Evolutionary conservation across 2,888 invertebrate genomes (phyloP).

Genomic region (Cheilosia urbana): DNA sequence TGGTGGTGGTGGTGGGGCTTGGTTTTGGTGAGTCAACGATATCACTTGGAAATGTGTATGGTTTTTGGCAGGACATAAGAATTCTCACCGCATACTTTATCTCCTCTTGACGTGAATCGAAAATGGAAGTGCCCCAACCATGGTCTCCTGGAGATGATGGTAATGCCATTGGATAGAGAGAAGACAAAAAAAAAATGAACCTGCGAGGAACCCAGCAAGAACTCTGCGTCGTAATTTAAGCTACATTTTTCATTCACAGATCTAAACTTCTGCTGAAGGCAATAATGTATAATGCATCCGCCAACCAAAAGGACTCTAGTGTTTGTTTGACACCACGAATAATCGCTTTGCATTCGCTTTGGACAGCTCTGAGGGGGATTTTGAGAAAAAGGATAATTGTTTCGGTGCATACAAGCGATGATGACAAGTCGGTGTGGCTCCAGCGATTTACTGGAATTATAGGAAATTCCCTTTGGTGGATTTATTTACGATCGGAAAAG

Average conservation of each 20-base stretch:
- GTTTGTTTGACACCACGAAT: constrained; percentile 67
- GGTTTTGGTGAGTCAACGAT: constrained; percentile 52
- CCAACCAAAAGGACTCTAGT: constrained; percentile 22
- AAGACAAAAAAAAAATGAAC: neutral
- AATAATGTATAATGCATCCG: constrained; percentile 72
- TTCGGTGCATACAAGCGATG: constrained; percentile 12
- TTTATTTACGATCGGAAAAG: neutral
- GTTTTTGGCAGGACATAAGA: constrained; percentile 73
- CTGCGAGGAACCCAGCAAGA: neutral
- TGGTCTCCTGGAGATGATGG: constrained; percentile 53
- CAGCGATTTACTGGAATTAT: neutral
- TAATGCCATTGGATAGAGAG: constrained; percentile 36
- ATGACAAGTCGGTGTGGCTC: neutral
- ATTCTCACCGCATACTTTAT: constrained; percentile 72
- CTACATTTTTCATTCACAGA: constrained; percentile 74
- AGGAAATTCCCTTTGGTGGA: neutral
- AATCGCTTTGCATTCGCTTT: constrained; percentile 60
- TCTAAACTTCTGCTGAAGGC: constrained; percentile 67
- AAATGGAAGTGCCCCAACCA: constrained; percentile 13
- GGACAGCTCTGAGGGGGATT: constrained; percentile 1
- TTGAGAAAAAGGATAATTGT: constrained; percentile 40
- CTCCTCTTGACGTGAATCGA: constrained; percentile 52
- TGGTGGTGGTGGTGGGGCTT: constrained; percentile 23
- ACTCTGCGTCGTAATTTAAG: constrained; percentile 52
- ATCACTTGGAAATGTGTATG: constrained; percentile 68